phyloP scores from a whole-genome alignment of 2,113 vertebrate species.

The Tylochromis polylepis region DNA sequence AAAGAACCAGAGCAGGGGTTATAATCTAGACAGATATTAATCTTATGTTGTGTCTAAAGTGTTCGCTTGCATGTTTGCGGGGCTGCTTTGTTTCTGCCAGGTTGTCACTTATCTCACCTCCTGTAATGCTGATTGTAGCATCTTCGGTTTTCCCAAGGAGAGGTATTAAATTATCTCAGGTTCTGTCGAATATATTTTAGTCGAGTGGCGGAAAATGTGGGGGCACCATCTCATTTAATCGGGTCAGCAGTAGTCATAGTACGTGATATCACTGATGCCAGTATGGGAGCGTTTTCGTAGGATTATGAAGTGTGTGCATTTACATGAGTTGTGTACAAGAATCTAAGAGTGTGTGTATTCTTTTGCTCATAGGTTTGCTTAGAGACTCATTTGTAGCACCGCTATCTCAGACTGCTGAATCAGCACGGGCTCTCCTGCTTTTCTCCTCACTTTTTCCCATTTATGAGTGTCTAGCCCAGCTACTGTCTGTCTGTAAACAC shows the following conservation, averaged over 20 bases:
- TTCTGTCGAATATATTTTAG: slow-evolving; percentile 44
- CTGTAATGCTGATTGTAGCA: slow-evolving; percentile 30
- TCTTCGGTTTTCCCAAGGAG: slow-evolving; percentile 24
- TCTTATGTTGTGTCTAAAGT: background rate
- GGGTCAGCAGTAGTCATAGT: slow-evolving; percentile 33
- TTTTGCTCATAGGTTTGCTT: slow-evolving; percentile 15
- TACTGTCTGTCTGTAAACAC: slow-evolving; percentile 52
- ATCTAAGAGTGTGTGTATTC: background rate
- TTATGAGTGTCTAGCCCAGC: slow-evolving; percentile 30
- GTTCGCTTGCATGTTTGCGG: background rate
- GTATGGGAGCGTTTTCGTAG: background rate
- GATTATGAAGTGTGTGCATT: background rate
- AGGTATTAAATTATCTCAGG: slow-evolving; percentile 44
- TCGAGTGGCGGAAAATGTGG: slow-evolving; percentile 59
- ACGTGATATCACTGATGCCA: background rate
- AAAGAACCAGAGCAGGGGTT: background rate
- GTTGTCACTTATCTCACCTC: slow-evolving; percentile 23
- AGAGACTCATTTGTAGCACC: slow-evolving; percentile 13
- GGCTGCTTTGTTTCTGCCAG: slow-evolving; percentile 20
- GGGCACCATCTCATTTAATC: slow-evolving; percentile 45
- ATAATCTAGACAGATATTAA: slow-evolving; percentile 20
- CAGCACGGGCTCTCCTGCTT: slow-evolving; percentile 34
- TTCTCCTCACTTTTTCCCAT: slow-evolving; percentile 25
- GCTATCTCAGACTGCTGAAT: slow-evolving; percentile 44
- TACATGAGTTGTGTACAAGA: background rate